Evolutionary conservation across 2,888 invertebrate genomes (phyloP), one percentile per base, ranked within the genome.

Genomic region (Lordiphosa andalusiaca): DNA sequence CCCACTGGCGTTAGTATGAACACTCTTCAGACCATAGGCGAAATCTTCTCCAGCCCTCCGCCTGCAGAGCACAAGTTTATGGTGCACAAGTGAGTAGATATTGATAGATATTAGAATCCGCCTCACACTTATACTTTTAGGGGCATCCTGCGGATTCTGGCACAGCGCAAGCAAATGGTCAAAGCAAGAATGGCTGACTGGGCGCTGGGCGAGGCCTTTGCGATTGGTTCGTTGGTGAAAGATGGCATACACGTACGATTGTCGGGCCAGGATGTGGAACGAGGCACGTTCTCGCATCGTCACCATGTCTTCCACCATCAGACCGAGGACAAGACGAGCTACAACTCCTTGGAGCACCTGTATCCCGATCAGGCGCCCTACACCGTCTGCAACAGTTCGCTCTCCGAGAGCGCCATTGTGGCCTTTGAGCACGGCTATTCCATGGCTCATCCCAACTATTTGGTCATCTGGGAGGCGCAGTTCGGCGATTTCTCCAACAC

Each of bases 251-350:
- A 98, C 87, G 98, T 99, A 0, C 92, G 99, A 25, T 91, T 99
- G 33, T 96, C 97, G 21, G 95, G 95, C 40, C 96, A 99, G 90
- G 99, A 99, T 88, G 99, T 99, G 2, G 98, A 99, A 90, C 93
- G 99, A 90, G 98, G 98, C 69, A 98, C 98, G 0, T 98, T 98
- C 92, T 93, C 94, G 5, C 94, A 94, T 87, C 92, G 99, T 53
- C 99, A 99, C 91, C 98, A 98, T 88, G 97, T 99, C 47, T 92
- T 99, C 7, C 99, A 99, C 86, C 97, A 99, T 91, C 99, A 99
- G 91, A 94, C 94, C 55, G 94, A 96, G 12, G 99, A 99, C 91
- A 97, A 96, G 90, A 93, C 93, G 9, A 93, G 93, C 0, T 94
- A 94, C 87, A 92, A 95, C 69, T 94, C 98, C 4, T 91, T 99